Evolutionary conservation across 2,797 vertebrate species (phyloP), one percentile per base, ranked within the genome.

Genomic region (Clangula hyemalis): DNA sequence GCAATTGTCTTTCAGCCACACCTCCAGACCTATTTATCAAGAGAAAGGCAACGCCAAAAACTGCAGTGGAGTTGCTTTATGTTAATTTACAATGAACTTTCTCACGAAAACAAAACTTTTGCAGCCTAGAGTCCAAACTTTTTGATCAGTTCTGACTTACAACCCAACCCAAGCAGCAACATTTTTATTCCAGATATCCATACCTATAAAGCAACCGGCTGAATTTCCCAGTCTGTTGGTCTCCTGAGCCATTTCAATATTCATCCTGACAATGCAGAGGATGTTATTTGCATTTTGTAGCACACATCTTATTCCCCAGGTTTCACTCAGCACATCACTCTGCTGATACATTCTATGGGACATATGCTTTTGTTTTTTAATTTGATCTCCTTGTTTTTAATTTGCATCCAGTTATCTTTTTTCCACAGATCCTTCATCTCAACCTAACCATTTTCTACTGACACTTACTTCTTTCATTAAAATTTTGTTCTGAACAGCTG

Each of bases 351-450:
- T 94, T 95, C 89, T 74, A 51, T 80, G 80, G 85, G 85, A 92
- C 73, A 90, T 58, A 88, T 68, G 66, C 81, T 95, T 92, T 91
- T 92, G 84, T 25, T 94, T 94, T 93, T 93, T 83, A 93, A 96
- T 95, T 94, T 91, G 86, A 87, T 92, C 39, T 27, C 56, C 65
- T 49, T 85, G 91, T 87, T 87, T 87, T 78, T 88, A 93, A 97
- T 95, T 94, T 95, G 91, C 83, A 93, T 94, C 93, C 75, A 94
- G 85, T 94, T 96, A 93, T 93, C 93, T 95, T 87, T 96, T 93
- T 93, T 79, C 49, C 60, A 83, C 72, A 94, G 91, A 95, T 91
- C 78, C 95, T 95, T 93, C 83, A 89, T 95, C 92, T 92, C 76
- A 87, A 88, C 61, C 60, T 86, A 96, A 94, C 62, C 64, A 49